A percentile compares a stretch with the other conserved stretches of the same genome.
Conservation (phyloP, 92 coral and sea anemone species). For the Chrysogorgia sp. region DNA sequence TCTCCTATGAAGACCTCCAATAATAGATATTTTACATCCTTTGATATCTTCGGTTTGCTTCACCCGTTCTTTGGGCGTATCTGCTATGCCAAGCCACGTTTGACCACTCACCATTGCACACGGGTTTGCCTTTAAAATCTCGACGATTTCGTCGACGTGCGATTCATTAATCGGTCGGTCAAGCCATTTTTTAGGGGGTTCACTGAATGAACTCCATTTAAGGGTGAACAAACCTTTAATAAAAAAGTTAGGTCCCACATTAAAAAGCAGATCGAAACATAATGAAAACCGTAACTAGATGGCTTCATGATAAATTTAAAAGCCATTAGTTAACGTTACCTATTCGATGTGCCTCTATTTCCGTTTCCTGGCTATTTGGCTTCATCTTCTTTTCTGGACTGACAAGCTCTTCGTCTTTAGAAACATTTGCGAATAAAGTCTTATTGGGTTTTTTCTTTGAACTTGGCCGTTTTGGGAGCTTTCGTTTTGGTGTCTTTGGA, state of each 20-base stretch:
- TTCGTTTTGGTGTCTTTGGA: too few species aligned
- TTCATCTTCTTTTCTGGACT: slow-evolving; percentile 7
- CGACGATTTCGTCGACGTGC: slow-evolving; percentile 20
- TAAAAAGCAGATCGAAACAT: too few species aligned
- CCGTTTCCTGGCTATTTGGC: neutral
- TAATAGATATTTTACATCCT: slow-evolving; percentile 28
- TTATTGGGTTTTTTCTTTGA: too few species aligned
- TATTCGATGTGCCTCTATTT: slow-evolving; percentile 1
- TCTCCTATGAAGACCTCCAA: slow-evolving; percentile 51
- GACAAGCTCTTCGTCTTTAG: neutral
- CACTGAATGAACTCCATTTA: slow-evolving; percentile 11
- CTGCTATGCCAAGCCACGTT: slow-evolving; percentile 48
- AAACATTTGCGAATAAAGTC: neutral
- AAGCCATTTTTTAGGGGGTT: slow-evolving; percentile 51
- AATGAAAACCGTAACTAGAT: too few species aligned
- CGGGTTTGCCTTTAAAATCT: slow-evolving; percentile 29
- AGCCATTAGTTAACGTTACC: too few species aligned
- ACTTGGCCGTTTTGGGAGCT: too few species aligned
- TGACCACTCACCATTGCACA: slow-evolving; percentile 34
- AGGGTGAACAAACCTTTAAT: slow-evolving; percentile 41
- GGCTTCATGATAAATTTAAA: too few species aligned
- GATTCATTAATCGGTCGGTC: slow-evolving; percentile 38
- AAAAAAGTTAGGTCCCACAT: neutral
- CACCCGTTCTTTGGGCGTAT: slow-evolving; percentile 29
- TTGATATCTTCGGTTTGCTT: neutral